Base-by-base conservation (phyloP, 2,888 invertebrate genomes). In the Acholoe squamosa region DNA sequence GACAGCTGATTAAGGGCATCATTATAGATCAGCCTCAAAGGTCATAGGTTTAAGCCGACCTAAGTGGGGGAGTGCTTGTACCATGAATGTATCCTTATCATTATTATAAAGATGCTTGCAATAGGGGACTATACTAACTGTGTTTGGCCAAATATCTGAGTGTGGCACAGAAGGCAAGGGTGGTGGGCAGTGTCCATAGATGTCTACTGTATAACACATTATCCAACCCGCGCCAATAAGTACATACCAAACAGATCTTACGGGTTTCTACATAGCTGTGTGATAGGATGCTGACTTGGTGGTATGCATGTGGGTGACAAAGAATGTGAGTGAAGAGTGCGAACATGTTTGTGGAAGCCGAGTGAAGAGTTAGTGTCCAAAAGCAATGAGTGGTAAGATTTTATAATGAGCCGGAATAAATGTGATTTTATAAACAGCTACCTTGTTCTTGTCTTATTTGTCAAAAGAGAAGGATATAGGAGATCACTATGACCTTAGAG, bases 251-350 rank as follows among this genome's bases (percentile, higher is more conserved):
- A 14, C 80, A 80, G 12, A 80, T 80, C 80, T 80, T 80, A 80
- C 80, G 80, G 80, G 80, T 80, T 80, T 80, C 80, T 34, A 80
- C n/a, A 80, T 33, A 80, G 80, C 33, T 22, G 80, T 80, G 80
- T 43, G 33, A 80, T 80, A 43, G 43, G 19, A 33, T 80, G 43
- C 80, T 34, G 71, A 71, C 71, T 71, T 71, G 43, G 19, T 34
- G 22, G 80, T 80, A 43, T 80, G 43, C 12, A 34, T 80, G 80
- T 43, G 80, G 28, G 31, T 25, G 80, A 80, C 34, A 43, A 25
- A 19, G 80, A 34, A 28, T 76, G 3, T 34, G 33, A 7, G 16
- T 43, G 80, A 80, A 22, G 80, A 22, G 3, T 33, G 19, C 0
- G 33, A 33, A 16, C 43, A 25, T 7, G 80, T 33, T 43, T 80